phyloP scores from a whole-genome alignment of 2,888 invertebrate genomes.

The Megalurothrips usitatus region DNA sequence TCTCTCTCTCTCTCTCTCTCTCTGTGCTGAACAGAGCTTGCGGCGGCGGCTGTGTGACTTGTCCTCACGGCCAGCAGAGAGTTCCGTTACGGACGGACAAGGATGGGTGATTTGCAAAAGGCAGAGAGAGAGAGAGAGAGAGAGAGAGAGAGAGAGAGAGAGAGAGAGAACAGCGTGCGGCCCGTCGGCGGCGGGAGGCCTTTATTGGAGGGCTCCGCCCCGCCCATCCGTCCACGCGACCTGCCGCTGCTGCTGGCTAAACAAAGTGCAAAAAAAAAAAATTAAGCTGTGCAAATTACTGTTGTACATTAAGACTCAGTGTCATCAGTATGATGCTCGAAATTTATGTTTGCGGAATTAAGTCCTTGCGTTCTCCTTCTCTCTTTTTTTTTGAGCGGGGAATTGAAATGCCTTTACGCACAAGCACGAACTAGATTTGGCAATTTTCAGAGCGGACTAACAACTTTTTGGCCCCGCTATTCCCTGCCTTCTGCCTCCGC shows the following conservation, averaged over 20 bases:
- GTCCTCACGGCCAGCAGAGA: background rate
- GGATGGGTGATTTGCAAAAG: background rate
- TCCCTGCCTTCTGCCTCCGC: too few species aligned
- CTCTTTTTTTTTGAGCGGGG: too few species aligned
- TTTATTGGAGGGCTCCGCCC: background rate
- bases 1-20: background rate
- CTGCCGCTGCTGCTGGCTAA: background rate
- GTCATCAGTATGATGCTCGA: too few species aligned
- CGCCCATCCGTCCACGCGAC: background rate
- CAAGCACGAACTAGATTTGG: too few species aligned
- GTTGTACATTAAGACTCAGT: too few species aligned
- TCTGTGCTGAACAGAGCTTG: background rate
- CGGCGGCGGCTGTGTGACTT: background rate
- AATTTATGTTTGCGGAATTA: too few species aligned
- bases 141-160: conserved; percentile 1
- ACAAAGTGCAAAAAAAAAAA: too few species aligned
- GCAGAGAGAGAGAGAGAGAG: background rate
- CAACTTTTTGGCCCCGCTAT: too few species aligned
- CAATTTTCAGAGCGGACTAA: too few species aligned
- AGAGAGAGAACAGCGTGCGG: background rate
- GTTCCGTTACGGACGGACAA: background rate
- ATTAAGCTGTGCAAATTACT: too few species aligned
- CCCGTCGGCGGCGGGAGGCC: background rate
- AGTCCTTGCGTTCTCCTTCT: too few species aligned
- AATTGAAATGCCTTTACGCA: too few species aligned